Conservation (phyloP, 2,888 invertebrate genomes). For the Drosophila setosimentum region DNA sequence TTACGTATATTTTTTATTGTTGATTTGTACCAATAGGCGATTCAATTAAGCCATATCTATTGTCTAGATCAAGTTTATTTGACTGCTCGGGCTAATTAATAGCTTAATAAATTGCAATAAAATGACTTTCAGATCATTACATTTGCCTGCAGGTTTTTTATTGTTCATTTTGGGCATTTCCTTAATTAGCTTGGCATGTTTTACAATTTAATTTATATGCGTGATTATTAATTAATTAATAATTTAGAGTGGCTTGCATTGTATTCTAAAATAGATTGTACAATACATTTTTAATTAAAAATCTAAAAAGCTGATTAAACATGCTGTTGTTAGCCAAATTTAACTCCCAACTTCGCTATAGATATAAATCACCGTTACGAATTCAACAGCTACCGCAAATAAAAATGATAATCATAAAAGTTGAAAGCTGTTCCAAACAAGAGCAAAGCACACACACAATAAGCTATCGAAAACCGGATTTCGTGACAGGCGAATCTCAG, state of each 20-base stretch:
- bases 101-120: not conserved
- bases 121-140: not conserved
- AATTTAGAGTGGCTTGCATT: constrained; percentile 10
- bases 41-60: not conserved
- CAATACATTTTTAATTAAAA: constrained; percentile 11
- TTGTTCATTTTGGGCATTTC: constrained; percentile 15
- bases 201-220: not conserved
- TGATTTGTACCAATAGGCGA: not conserved
- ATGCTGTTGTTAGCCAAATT: constrained; percentile 8
- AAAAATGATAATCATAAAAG: constrained; percentile 22
- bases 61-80: not conserved
- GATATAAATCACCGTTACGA: constrained; percentile 41
- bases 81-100: not conserved
- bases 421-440: constrained; percentile 54
- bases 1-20: not conserved
- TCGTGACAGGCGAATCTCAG: constrained; percentile 36
- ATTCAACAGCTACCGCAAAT: constrained; percentile 52
- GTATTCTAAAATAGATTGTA: not conserved
- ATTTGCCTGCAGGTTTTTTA: not conserved
- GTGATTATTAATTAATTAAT: not conserved
- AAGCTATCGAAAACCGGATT: constrained; percentile 64
- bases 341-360: constrained; percentile 26
- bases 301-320: constrained; percentile 14
- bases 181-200: constrained; percentile 2
- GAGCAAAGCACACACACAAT: constrained; percentile 50